phyloP scores from a whole-genome alignment of 64 coral and sea anemone genomes.

The Actinia equina region DNA sequence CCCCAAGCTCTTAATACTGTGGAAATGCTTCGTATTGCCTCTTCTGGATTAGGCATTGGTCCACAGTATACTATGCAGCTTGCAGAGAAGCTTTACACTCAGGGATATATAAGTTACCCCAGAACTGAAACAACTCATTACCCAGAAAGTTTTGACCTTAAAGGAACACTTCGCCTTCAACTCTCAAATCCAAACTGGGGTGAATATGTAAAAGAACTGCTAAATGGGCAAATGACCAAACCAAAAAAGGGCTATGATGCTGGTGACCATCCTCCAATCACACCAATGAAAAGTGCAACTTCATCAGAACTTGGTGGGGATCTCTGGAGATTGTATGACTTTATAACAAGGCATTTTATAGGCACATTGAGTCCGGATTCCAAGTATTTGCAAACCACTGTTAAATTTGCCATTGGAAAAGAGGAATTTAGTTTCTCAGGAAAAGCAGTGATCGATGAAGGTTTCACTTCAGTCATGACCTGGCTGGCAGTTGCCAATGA shows the following conservation, averaged over 20 bases:
- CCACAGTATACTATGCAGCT: constrained; percentile 97
- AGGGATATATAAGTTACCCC: constrained; percentile 97
- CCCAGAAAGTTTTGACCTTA: constrained; percentile 97
- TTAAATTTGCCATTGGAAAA: constrained; percentile 72
- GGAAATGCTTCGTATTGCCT: constrained; percentile 91
- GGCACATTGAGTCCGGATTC: constrained; percentile 90
- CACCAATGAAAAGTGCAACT: constrained; percentile 91
- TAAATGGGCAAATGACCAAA: constrained; percentile 70
- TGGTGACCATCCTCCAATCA: constrained; percentile 97
- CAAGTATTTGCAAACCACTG: constrained; percentile 85
- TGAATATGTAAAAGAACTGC: constrained; percentile 60
- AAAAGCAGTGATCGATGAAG: constrained; percentile 77
- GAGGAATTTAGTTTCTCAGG: constrained; percentile 85
- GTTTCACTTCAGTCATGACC: constrained; percentile 89
- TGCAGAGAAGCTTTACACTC: constrained; percentile 91
- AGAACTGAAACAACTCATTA: constrained; percentile 97
- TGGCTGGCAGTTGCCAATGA: constrained; percentile 88
- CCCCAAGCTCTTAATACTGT: constrained; percentile 94
- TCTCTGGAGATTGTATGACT: constrained; percentile 97
- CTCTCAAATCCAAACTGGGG: constrained; percentile 65
- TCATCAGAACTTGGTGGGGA: constrained; percentile 88
- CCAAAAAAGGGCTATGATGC: constrained; percentile 95
- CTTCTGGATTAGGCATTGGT: constrained; percentile 86
- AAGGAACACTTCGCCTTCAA: constrained; percentile 72
- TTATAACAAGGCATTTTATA: constrained; percentile 85